Evolutionary conservation across 2,888 invertebrate genomes (phyloP).

Genomic region (Drosophila anceps): DNA sequence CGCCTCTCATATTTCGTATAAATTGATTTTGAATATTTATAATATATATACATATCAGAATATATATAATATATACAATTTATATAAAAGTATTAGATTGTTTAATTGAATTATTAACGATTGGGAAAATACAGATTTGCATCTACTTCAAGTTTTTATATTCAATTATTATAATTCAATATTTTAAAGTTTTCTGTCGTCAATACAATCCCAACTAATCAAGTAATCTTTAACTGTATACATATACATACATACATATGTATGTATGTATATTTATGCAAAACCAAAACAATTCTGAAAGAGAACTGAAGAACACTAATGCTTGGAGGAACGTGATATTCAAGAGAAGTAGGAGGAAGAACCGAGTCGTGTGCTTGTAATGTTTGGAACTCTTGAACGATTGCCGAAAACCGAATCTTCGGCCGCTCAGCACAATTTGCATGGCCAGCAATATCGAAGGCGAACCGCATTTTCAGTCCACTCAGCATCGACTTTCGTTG

Average conservation of each 20-base stretch:
- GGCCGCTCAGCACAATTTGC: conserved; percentile 46
- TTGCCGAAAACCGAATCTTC: conserved; percentile 30
- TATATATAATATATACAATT: neutral
- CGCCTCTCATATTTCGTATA: too few species aligned
- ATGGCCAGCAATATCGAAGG: conserved; percentile 50
- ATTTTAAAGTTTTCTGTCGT: neutral
- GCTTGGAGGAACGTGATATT: conserved; percentile 22
- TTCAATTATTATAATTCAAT: neutral
- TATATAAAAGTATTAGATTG: too few species aligned
- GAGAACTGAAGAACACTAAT: conserved; percentile 4
- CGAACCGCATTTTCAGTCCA: conserved; percentile 57
- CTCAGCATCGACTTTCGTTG: conserved; percentile 53
- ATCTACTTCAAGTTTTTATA: too few species aligned
- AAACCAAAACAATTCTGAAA: conserved; percentile 38
- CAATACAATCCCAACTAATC: neutral
- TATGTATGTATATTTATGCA: conserved; percentile 36
- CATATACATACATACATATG: neutral
- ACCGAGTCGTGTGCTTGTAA: conserved; percentile 15
- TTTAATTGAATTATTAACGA: too few species aligned
- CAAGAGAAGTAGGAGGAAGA: conserved; percentile 28
- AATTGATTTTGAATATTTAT: neutral
- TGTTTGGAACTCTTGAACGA: conserved; percentile 13
- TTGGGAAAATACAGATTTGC: too few species aligned
- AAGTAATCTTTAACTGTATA: neutral
- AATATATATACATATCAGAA: neutral